Conservation (phyloP, 2,113 vertebrate species). For the Python bivittatus region DNA sequence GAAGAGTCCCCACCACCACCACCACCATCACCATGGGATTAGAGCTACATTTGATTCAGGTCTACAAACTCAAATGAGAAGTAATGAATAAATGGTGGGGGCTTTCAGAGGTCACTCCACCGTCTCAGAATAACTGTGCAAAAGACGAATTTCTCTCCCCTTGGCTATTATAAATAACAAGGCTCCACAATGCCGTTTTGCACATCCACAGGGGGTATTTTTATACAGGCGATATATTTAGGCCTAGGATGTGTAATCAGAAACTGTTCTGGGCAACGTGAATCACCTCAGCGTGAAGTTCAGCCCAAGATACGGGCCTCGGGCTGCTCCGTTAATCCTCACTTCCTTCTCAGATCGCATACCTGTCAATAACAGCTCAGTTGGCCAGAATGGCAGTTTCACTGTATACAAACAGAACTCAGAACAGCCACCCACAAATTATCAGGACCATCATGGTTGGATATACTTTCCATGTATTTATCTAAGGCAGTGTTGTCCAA, state of each 20-base stretch:
- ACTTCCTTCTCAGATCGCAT: conserved; percentile 21
- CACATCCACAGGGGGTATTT: conserved; percentile 4
- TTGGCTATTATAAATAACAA: conserved; percentile 19
- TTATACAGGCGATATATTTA: conserved; percentile 24
- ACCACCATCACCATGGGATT: not conserved
- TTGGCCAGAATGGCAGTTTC: not conserved
- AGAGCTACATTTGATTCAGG: not conserved
- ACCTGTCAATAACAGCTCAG: conserved; percentile 14
- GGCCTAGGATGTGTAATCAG: not conserved
- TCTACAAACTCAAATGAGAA: not conserved
- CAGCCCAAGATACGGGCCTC: conserved; percentile 16
- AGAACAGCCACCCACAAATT: not conserved
- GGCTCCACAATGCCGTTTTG: not conserved
- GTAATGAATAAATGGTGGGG: not conserved
- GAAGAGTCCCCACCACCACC: too few species aligned
- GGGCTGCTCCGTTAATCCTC: conserved; percentile 6
- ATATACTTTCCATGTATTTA: not conserved
- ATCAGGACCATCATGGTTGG: not conserved
- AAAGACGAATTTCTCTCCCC: not conserved
- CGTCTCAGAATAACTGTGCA: conserved; percentile 13
- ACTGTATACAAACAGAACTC: conserved; percentile 14
- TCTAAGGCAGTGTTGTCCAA: too few species aligned
- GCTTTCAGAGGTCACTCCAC: conserved; percentile 8
- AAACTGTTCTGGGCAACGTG: conserved; percentile 6
- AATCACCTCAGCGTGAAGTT: conserved; percentile 23